Base-by-base conservation (phyloP, 2,888 invertebrate species). In the Andrena bucephala region DNA sequence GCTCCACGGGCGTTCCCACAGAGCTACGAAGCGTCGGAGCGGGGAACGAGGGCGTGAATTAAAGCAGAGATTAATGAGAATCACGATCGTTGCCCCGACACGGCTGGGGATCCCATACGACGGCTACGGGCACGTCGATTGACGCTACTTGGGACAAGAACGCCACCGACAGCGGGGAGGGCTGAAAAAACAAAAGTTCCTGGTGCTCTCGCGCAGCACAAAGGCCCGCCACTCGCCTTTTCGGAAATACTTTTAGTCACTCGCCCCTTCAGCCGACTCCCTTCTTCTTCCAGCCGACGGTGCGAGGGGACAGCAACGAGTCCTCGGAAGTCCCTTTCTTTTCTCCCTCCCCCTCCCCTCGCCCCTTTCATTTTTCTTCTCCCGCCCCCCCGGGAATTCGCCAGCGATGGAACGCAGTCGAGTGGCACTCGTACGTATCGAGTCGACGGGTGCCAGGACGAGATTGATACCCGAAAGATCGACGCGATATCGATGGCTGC, bases 161-260 rank as follows among this genome's bases (percentile, higher is more conserved):
- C 33, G 33, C 36, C 65, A 13, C 7, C 42, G 67, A 69, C 62
- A 62, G 27, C 3, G 20, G 36, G n/a, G 31, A 48, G 70, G 59
- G 31, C 16, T 42, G 42, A 42, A 42, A 16, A 66, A 77, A 85
- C 79, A 87, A 87, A 85, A 85, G 81, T 85, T 84, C 80, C 78
- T 73, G 81, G 75, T 72, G 74, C 74, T 60, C 62, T 70, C 36
- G 50, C 33, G 67, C 62, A 42, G 48, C 79, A 85, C 87, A 87
- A 87, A 82, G 77, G 77, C 63, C 80, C 74, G 59, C 68, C 70
- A 74, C 77, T 83, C 82, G 74, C 80, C 82, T 85, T 85, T 87
- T 87, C 84, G 85, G 80, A 87, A 87, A 87, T 84, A 84, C 74
- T 85, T 85, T 76, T 68, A 74, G 75, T 70, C 75, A 75, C 66